Conservation (phyloP, 1,140 invertebrate species). For the Idris sp. region DNA sequence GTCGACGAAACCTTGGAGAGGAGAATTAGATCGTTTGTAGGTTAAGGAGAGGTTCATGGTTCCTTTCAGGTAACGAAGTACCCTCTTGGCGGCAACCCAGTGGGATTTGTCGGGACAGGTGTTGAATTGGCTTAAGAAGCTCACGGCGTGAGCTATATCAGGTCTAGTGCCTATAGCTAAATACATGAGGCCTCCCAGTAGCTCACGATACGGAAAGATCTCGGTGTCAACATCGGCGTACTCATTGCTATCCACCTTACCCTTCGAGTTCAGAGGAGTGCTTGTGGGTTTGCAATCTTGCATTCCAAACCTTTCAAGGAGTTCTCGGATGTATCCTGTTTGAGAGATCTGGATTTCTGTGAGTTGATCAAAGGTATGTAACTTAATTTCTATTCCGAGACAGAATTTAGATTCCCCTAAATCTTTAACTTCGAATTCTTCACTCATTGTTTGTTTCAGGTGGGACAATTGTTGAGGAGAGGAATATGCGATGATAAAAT, state of each 20-base stretch:
- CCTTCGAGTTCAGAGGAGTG: constrained; percentile 57
- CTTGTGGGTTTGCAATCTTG: constrained; percentile 50
- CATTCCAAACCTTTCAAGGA: constrained; percentile 65
- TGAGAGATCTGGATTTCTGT: constrained; percentile 29
- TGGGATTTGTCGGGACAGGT: not conserved
- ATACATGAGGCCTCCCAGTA: not conserved
- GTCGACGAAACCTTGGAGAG: not conserved
- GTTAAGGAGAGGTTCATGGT: not conserved
- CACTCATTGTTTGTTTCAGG: not conserved
- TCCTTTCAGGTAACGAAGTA: constrained; percentile 2
- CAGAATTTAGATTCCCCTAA: not conserved
- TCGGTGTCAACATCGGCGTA: not conserved
- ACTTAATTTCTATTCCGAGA: not conserved
- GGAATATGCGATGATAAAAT: not conserved
- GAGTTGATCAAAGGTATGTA: not conserved
- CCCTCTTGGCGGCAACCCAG: not conserved
- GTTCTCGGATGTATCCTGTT: constrained; percentile 36
- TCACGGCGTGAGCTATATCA: not conserved
- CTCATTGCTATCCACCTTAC: constrained; percentile 16
- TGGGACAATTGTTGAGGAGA: not conserved
- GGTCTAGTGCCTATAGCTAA: not conserved
- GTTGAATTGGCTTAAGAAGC: not conserved
- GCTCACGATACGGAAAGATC: not conserved
- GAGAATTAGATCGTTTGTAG: not conserved
- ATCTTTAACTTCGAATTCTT: not conserved